Conservation (phyloP, 2,888 invertebrate species). For the Achlya flavicornis region DNA sequence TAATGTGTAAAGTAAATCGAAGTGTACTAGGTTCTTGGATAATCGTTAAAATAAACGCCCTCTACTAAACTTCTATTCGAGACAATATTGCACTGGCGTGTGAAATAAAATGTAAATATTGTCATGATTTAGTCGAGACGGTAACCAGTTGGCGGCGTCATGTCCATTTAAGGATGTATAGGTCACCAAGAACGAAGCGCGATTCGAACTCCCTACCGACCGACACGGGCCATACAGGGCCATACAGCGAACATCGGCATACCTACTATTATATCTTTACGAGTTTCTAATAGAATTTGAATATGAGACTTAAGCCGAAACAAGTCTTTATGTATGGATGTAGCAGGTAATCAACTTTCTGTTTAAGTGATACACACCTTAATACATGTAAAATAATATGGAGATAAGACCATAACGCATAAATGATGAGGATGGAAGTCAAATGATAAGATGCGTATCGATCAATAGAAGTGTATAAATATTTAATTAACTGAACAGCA, state of each 20-base stretch:
- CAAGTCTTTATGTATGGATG: background rate
- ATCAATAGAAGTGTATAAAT: background rate
- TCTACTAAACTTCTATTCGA: slow-evolving; percentile 10
- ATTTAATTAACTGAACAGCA: background rate
- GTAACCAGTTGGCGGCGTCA: slow-evolving; percentile 57
- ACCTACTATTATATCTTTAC: slow-evolving; percentile 16
- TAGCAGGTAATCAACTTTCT: background rate
- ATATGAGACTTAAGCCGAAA: background rate
- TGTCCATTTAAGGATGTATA: slow-evolving; percentile 66
- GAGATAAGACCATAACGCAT: background rate
- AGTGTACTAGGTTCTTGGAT: too few species aligned
- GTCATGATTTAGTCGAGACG: slow-evolving; percentile 64
- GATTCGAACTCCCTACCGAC: slow-evolving; percentile 43
- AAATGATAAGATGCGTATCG: background rate
- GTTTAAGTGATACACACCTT: background rate
- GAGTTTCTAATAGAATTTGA: slow-evolving; percentile 10
- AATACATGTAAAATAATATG: background rate
- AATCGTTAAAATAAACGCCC: too few species aligned
- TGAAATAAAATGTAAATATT: slow-evolving; percentile 66
- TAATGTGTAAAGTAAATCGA: too few species aligned
- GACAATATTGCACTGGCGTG: slow-evolving; percentile 52
- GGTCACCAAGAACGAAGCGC: slow-evolving; percentile 55
- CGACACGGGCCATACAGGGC: slow-evolving; percentile 42
- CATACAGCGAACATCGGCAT: slow-evolving; percentile 44
- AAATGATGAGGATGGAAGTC: background rate